Conservation (phyloP, 2,113 vertebrate genomes). For the Gobio gobio region DNA sequence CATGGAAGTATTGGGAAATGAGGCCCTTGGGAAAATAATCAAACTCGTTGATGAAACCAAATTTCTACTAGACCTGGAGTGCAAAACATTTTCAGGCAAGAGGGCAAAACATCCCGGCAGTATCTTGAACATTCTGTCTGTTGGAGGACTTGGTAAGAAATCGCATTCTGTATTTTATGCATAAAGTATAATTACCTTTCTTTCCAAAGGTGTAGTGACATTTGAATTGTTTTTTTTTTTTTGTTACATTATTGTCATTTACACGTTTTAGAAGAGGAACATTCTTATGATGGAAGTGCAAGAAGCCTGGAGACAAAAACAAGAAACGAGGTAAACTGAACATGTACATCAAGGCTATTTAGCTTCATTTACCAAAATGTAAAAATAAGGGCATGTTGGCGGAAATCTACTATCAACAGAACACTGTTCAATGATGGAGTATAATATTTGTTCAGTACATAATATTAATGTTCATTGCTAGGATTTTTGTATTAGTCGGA, state of each 20-base stretch:
- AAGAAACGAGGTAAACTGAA: conserved; percentile 30
- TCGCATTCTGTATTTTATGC: neutral
- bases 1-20: conserved; percentile 76
- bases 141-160: conserved; percentile 58
- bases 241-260: neutral
- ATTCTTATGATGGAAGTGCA: conserved; percentile 59
- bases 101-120: conserved; percentile 54
- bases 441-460: too few relatives aligned
- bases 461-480: too few relatives aligned
- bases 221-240: neutral
- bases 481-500: too few relatives aligned
- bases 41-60: conserved; percentile 69
- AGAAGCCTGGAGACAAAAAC: conserved; percentile 9
- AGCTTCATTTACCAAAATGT: too few relatives aligned
- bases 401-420: too few relatives aligned
- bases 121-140: conserved; percentile 66
- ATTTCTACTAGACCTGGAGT: conserved; percentile 49
- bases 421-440: too few relatives aligned
- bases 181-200: neutral
- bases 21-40: conserved; percentile 76
- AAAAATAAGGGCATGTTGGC: too few relatives aligned
- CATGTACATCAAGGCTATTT: neutral
- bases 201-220: neutral
- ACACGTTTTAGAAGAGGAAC: conserved; percentile 56
- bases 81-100: conserved; percentile 34